Evolutionary conservation across 2,113 vertebrate species (phyloP).

Genomic region (Uropsilus gracilis): DNA sequence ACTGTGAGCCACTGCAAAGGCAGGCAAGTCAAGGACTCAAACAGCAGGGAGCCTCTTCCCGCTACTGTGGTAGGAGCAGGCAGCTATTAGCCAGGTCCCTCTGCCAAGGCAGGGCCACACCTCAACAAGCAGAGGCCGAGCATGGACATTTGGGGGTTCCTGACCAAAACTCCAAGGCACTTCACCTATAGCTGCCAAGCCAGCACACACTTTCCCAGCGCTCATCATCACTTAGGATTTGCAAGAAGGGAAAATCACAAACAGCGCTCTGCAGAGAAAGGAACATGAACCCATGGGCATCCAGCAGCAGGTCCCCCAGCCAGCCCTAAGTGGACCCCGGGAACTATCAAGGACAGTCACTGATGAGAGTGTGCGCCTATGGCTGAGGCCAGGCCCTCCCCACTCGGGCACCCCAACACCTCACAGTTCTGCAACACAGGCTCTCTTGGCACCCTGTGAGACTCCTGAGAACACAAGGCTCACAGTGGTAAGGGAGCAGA

Average conservation of each 20-base stretch:
- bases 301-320: background rate
- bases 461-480: background rate
- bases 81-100: background rate
- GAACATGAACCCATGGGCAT: background rate
- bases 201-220: background rate
- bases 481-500: background rate
- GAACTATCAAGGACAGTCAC: background rate
- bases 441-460: background rate
- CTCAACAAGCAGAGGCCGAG: background rate
- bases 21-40: background rate
- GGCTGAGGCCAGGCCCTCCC: background rate
- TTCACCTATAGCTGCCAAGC: background rate
- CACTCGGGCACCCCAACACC: rapidly evolving
- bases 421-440: background rate
- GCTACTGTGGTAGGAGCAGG: background rate
- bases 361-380: background rate
- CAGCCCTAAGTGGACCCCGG: background rate
- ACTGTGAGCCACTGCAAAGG: background rate
- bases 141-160: background rate
- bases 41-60: background rate
- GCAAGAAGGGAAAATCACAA: background rate
- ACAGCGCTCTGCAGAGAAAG: background rate
- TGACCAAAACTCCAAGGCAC: background rate
- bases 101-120: background rate
- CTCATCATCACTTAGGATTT: background rate